A percentile compares a stretch with the other conserved stretches of the same genome.
phyloP scores from a whole-genome alignment of 2,113 vertebrate genomes.

The Myrmophylax atrothorax region DNA sequence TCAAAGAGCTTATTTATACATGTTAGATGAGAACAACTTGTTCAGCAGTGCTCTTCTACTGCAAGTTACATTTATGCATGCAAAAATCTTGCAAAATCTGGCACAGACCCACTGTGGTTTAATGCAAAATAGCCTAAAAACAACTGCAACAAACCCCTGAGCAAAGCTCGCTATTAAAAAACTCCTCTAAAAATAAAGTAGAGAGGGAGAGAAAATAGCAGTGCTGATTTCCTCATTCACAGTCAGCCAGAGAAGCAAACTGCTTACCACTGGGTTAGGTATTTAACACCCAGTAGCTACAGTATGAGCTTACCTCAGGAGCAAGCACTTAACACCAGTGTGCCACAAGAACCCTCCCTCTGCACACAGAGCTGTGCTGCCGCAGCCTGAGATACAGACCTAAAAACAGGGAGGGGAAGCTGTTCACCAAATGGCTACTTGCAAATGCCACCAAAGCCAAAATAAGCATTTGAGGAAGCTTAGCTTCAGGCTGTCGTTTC shows the following conservation, averaged over 20 bases:
- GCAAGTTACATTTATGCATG: not conserved
- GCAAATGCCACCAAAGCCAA: not conserved
- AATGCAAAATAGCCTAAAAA: slow-evolving; percentile 25
- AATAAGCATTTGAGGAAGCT: not conserved
- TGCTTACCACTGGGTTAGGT: not conserved
- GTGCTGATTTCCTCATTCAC: not conserved
- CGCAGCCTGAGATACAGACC: not conserved
- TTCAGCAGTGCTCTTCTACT: not conserved
- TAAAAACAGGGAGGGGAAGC: not conserved
- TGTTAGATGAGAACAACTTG: not conserved
- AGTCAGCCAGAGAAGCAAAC: not conserved
- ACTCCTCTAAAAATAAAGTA: not conserved
- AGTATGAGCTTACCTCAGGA: not conserved
- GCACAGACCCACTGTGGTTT: slow-evolving; percentile 10
- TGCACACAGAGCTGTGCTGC: not conserved
- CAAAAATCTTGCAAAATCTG: slow-evolving; percentile 13
- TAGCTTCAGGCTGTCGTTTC: not conserved
- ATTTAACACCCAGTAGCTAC: not conserved
- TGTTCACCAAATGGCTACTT: not conserved
- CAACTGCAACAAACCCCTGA: not conserved
- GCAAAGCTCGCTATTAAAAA: not conserved
- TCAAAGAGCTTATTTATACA: not conserved
- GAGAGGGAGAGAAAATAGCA: not conserved
- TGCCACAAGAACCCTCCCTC: not conserved
- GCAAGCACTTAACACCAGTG: rapidly evolving